phyloP scores from a whole-genome alignment of 2,888 invertebrate genomes.

The Parnassius apollo region DNA sequence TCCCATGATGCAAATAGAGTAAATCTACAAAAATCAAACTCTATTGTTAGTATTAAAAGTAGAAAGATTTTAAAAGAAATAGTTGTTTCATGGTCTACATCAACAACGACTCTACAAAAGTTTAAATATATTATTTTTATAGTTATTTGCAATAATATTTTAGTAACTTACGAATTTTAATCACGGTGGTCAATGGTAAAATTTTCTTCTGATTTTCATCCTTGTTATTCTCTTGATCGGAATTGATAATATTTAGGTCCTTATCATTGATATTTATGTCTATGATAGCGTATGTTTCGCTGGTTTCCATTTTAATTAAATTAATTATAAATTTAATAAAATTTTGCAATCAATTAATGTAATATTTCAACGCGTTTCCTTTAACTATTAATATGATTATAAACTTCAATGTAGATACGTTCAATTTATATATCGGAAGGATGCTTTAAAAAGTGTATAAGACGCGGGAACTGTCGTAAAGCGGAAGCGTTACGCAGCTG shows the following conservation, averaged over 20 bases:
- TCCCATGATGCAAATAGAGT: slow-evolving; percentile 25
- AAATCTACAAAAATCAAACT: slow-evolving; percentile 32
- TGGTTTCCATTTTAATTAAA: slow-evolving; percentile 50
- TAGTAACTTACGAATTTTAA: slow-evolving; percentile 66
- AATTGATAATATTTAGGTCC: slow-evolving; percentile 43
- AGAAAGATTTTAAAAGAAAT: not conserved
- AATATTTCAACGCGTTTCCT: slow-evolving; percentile 6
- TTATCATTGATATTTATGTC: slow-evolving; percentile 62
- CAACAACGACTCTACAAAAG: not conserved
- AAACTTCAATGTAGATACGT: not conserved
- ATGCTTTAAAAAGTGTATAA: slow-evolving; percentile 24
- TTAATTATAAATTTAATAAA: slow-evolving; percentile 6
- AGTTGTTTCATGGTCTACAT: too few relatives aligned
- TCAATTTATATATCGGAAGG: slow-evolving; percentile 11
- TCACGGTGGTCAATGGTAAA: slow-evolving; percentile 53
- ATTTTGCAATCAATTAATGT: not conserved
- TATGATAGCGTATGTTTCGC: slow-evolving; percentile 62
- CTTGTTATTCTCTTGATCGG: slow-evolving; percentile 30
- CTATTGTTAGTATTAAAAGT: not conserved
- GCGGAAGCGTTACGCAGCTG: slow-evolving; percentile 29
- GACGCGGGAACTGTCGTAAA: slow-evolving; percentile 38
- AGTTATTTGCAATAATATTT: slow-evolving; percentile 12
- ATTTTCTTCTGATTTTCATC: slow-evolving; percentile 46
- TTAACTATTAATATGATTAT: not conserved
- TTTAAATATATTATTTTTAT: not conserved